These are phyloP conservation scores for Cheilosia soror DNA, from an alignment of 2,888 invertebrate genomes.

Conservation along the genomic window DNA sequence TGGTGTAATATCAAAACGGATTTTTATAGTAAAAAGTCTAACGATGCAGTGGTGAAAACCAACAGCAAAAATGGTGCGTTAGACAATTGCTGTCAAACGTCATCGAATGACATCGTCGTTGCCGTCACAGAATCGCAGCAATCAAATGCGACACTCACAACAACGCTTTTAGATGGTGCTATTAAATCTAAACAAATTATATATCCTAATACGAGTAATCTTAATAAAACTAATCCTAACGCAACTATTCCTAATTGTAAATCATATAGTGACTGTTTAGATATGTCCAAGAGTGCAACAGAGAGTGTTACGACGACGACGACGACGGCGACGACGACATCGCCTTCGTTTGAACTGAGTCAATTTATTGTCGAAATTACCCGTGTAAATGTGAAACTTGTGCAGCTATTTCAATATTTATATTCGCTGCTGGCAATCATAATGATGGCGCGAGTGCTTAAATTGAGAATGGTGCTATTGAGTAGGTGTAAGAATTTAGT, in stretches of 20 bases:
- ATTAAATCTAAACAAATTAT: conserved; percentile 65
- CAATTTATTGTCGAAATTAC: conserved; percentile 49
- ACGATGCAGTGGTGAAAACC: conserved; percentile 29
- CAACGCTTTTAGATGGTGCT: conserved; percentile 79
- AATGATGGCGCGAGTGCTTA: conserved; percentile 21
- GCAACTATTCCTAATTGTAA: conserved; percentile 65
- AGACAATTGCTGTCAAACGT: conserved; percentile 43
- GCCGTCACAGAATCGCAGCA: background rate
- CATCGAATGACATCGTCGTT: conserved; percentile 39
- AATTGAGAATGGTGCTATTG: conserved; percentile 59
- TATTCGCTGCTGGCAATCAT: conserved; percentile 7
- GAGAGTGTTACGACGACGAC: background rate
- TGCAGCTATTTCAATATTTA: conserved; percentile 24
- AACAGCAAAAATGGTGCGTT: conserved; percentile 45
- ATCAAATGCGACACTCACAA: conserved; percentile 10
- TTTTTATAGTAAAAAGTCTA: conserved; percentile 26
- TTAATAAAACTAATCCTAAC: conserved; percentile 47
- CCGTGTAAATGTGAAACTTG: conserved; percentile 9
- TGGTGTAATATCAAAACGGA: conserved; percentile 83
- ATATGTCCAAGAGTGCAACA: conserved; percentile 47
- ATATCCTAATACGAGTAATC: conserved; percentile 54
- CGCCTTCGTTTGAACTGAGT: conserved; percentile 41
- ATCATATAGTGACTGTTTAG: conserved; percentile 38
- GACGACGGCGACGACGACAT: background rate
- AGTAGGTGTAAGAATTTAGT: conserved; percentile 52